These are phyloP conservation scores for Ligdia adustata DNA, from an alignment of 2,888 invertebrate genomes.

Conservation along the genomic window DNA sequence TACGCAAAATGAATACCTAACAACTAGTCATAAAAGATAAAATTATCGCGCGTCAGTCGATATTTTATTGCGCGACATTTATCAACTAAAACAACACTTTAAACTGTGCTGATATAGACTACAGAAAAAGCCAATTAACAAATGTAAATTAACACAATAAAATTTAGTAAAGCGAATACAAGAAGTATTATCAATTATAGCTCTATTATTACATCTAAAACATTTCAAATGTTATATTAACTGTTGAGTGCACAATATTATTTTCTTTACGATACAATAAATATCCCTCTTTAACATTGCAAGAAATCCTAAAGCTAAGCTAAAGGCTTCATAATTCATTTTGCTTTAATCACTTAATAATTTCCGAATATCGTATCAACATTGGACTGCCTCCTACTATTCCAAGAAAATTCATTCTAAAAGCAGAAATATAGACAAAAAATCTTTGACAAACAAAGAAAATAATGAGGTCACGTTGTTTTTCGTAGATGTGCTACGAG, in stretches of 20 bases:
- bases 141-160: not conserved
- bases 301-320: too few species aligned
- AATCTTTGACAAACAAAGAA: constrained; percentile 21
- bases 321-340: too few species aligned
- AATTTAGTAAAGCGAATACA: too few species aligned
- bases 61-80: constrained; percentile 13
- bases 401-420: constrained; percentile 7
- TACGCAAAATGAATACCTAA: too few species aligned
- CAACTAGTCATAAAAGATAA: too few species aligned
- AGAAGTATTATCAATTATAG: too few species aligned
- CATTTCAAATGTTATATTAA: too few species aligned
- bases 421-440: constrained; percentile 19
- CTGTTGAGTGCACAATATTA: too few species aligned
- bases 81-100: constrained; percentile 2
- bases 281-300: too few species aligned
- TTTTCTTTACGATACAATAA: too few species aligned
- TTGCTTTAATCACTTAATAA: constrained; percentile 1
- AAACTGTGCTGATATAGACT: not conserved
- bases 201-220: too few species aligned
- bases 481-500: constrained; percentile 42
- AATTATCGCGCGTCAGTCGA: constrained; percentile 9
- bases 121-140: constrained; percentile 1
- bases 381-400: not conserved
- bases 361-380: constrained; percentile 2
- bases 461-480: constrained; percentile 29